Evolutionary conservation across 2,113 vertebrate genomes (phyloP), one percentile per base, ranked within the genome.

Genomic region (Leucopternis melanops): DNA sequence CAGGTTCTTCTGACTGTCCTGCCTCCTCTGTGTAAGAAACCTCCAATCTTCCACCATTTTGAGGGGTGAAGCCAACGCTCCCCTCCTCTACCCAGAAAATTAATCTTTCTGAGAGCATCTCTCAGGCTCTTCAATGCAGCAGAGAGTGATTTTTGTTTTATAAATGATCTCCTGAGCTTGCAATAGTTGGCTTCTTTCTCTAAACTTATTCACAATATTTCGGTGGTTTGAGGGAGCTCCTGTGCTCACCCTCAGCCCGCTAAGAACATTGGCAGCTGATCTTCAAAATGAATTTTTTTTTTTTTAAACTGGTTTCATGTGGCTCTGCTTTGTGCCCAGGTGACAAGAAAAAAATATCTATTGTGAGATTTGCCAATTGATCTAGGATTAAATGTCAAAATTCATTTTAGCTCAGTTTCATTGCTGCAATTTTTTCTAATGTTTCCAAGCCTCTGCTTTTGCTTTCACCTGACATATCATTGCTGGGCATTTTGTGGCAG

Each of bases 381-480:
- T 89, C 62, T 72, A 44, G 73, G 94, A 96, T 96, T 95, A 97
- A 95, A 92, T 86, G 92, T 94, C 97, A 93, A 92, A 84, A 97
- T 62, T 72, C 42, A 85, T 96, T 94, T 93, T 36, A 82, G 82
- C 52, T 86, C 79, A 8, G 70, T 81, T 91, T 79, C 72, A 61
- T 82, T 4, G 57, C 78, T 63, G 32, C 11, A 12, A 10, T 59
- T 61, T 92, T 82, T 72, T 29, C 80, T 57, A 21, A 11, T 23
- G 26, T 73, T 95, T 70, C 86, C 57, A 58, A 69, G 21, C 16
- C 81, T 83, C 31, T 1, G 11, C 67, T 95, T 88, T 78, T 71
- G 50, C 62, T 90, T 81, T 72, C 55, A 47, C 31, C 34, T 32
- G 25, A 55, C 13, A 19, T 34, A 36, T 42, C 44, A 38, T 62